Evolutionary conservation across 2,797 vertebrate genomes (phyloP).

Genomic region (Notoglanidium macrostoma): DNA sequence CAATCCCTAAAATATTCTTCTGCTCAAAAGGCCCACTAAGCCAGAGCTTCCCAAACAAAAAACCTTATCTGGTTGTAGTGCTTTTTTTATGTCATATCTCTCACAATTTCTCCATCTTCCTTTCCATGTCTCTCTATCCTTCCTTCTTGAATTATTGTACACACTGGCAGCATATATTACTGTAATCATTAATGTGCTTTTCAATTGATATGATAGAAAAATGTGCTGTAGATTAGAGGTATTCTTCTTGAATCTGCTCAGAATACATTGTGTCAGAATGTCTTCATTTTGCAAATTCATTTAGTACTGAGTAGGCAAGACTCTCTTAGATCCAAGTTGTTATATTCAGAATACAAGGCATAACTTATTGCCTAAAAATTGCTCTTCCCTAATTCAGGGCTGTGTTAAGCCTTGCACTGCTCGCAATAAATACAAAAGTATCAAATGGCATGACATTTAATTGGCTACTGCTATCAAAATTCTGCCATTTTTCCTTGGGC

Average conservation of each 20-base stretch:
- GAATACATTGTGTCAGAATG: conserved; percentile 15
- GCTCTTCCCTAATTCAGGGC: conserved; percentile 60
- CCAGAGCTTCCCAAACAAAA: conserved; percentile 65
- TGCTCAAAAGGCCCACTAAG: conserved; percentile 65
- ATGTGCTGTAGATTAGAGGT: conserved; percentile 63
- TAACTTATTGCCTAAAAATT: not conserved
- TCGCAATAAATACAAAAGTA: conserved; percentile 25
- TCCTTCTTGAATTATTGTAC: conserved; percentile 26
- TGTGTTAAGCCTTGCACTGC: conserved; percentile 61
- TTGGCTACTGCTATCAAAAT: not conserved
- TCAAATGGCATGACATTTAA: not conserved
- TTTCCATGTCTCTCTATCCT: not conserved
- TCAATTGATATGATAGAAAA: conserved; percentile 77
- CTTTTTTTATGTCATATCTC: conserved; percentile 52
- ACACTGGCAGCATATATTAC: conserved; percentile 78
- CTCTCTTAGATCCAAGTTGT: conserved; percentile 34
- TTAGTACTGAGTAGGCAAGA: conserved; percentile 64
- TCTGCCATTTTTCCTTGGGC: not conserved
- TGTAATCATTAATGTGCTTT: conserved; percentile 77
- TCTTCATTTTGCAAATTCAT: conserved; percentile 67
- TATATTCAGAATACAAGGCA: conserved; percentile 30
- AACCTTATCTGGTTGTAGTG: conserved; percentile 61
- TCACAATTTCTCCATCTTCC: conserved; percentile 9
- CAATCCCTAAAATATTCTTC: conserved; percentile 74
- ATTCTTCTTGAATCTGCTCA: conserved; percentile 60